Conservation (phyloP, 2,888 invertebrate species). For the Scelioninae gen. 1 region DNA sequence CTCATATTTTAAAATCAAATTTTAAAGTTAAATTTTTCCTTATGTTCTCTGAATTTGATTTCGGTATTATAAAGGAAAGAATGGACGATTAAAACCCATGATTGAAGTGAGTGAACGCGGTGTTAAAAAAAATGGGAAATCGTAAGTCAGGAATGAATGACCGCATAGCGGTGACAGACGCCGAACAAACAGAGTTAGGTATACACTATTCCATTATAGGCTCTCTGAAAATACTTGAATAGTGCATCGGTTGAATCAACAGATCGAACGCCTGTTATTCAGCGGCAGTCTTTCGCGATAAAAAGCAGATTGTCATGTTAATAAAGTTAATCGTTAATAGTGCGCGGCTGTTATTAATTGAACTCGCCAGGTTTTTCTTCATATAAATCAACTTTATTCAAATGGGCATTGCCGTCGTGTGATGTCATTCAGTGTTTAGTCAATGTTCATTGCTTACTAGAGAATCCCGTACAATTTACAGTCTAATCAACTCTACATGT, state of each 20-base stretch:
- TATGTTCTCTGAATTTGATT: neutral
- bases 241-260: conserved; percentile 18
- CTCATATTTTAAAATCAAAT: no score
- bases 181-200: conserved; percentile 21
- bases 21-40: no score
- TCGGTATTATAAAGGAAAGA: neutral
- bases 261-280: conserved; percentile 14
- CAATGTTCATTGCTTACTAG: no score
- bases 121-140: conserved; percentile 18
- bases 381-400: conserved; percentile 18
- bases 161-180: conserved; percentile 12
- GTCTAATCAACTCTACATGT: no score
- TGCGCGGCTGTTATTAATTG: conserved; percentile 29
- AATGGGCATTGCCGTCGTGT: neutral
- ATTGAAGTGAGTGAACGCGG: neutral
- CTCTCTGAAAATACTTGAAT: conserved; percentile 29
- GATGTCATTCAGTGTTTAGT: neutral
- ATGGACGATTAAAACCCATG: neutral
- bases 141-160: conserved; percentile 24
- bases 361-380: conserved; percentile 33
- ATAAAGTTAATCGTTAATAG: conserved; percentile 33
- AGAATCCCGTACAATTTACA: no score
- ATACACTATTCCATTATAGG: conserved; percentile 19
- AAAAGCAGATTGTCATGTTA: conserved; percentile 20
- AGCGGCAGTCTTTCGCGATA: conserved; percentile 1